Conservation (phyloP, 2,797 vertebrate species). For the Columba guinea region DNA sequence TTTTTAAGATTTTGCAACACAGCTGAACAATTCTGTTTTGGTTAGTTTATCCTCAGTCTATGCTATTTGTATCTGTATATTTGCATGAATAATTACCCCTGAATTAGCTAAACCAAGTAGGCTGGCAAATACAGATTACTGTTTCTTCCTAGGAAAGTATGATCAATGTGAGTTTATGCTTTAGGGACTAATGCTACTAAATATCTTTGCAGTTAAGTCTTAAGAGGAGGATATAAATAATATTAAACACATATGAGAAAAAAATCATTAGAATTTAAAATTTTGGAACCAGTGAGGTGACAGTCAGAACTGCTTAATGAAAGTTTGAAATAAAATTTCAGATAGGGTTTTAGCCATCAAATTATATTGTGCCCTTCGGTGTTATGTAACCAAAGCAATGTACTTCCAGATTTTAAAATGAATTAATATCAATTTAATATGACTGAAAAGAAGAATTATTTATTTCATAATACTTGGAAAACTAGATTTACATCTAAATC, state of each 20-base stretch:
- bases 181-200: background rate
- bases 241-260: background rate
- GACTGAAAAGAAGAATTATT: background rate
- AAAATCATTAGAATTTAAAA: background rate
- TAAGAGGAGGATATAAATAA: background rate
- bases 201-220: background rate
- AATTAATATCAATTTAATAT: background rate
- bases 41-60: background rate
- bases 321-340: background rate
- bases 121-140: background rate
- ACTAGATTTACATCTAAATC: background rate
- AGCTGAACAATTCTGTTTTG: constrained; percentile 1
- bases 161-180: background rate
- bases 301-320: background rate
- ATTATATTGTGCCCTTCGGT: background rate
- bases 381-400: background rate
- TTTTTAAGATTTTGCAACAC: background rate
- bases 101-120: background rate
- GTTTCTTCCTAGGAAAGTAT: background rate
- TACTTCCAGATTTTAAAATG: background rate
- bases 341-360: background rate
- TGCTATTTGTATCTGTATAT: constrained; percentile 21
- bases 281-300: background rate
- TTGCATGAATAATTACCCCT: constrained; percentile 34
- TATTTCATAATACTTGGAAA: background rate